Evolutionary conservation across 1,140 invertebrate species (phyloP).

Genomic region (Chrysopa pallens): DNA sequence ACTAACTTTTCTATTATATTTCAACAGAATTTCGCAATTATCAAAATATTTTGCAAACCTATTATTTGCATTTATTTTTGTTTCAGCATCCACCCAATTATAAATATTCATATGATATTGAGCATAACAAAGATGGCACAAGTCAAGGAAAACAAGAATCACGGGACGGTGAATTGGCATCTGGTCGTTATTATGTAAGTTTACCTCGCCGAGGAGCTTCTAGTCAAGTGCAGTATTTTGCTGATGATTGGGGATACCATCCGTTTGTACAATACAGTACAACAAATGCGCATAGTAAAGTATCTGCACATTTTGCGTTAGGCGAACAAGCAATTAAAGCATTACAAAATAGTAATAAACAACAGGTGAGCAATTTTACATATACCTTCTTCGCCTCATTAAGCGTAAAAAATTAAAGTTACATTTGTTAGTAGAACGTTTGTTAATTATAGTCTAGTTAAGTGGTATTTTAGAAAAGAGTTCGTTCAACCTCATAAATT

Average conservation of each 20-base stretch:
- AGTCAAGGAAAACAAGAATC: constrained; percentile 35
- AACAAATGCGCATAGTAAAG: constrained; percentile 20
- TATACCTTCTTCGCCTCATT: too few species aligned
- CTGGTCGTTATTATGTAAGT: constrained; percentile 25
- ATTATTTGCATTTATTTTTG: too few species aligned
- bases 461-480: too few species aligned
- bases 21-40: too few species aligned
- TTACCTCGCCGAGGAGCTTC: constrained; percentile 2
- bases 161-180: constrained; percentile 28
- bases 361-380: constrained; percentile 4
- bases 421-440: too few species aligned
- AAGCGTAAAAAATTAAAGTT: too few species aligned
- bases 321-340: constrained; percentile 32
- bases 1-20: too few species aligned
- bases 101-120: constrained; percentile 28
- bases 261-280: constrained; percentile 33
- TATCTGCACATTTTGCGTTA: constrained; percentile 28
- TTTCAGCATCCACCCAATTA: constrained; percentile 29
- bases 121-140: constrained; percentile 20
- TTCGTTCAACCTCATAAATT: too few species aligned
- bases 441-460: too few species aligned
- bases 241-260: constrained; percentile 42
- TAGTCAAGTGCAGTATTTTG: constrained; percentile 35
- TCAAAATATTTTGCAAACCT: too few species aligned
- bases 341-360: constrained; percentile 17